A percentile compares a stretch with the other conserved stretches of the same genome.
Conservation (phyloP, 2,113 vertebrate genomes). For the Cavia porcellus region DNA sequence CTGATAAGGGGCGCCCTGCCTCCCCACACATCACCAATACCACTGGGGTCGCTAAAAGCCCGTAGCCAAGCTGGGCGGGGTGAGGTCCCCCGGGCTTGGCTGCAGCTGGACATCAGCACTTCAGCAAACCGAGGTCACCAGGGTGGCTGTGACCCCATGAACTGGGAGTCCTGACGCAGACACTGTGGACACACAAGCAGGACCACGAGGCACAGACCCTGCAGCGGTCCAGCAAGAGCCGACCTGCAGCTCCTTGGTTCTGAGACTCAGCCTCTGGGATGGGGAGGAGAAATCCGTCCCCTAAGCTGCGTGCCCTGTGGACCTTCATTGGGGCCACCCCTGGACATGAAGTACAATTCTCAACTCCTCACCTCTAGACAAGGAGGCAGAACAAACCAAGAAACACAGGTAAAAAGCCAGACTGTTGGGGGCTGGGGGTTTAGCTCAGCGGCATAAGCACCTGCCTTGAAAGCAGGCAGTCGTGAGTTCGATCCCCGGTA, state of each 20-base stretch:
- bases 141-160: neutral
- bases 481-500: no score
- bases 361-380: neutral
- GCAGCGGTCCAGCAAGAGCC: neutral
- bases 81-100: rapidly evolving
- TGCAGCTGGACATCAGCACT: neutral
- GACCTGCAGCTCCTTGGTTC: neutral
- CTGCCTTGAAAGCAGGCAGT: no score
- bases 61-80: neutral
- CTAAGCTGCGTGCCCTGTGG: rapidly evolving
- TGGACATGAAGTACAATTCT: neutral
- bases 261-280: neutral
- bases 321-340: rapidly evolving
- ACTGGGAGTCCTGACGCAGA: neutral
- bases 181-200: neutral
- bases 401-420: neutral
- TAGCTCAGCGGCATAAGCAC: no score
- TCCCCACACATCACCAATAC: no score
- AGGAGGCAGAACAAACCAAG: neutral
- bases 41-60: neutral
- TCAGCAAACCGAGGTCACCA: neutral
- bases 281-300: neutral
- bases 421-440: no score
- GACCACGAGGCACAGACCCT: neutral
- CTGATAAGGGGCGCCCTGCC: neutral